A percentile compares a stretch with the other conserved stretches of the same genome.
Conservation (phyloP, 2,113 vertebrate species). For the Sarotherodon lohbergeri region DNA sequence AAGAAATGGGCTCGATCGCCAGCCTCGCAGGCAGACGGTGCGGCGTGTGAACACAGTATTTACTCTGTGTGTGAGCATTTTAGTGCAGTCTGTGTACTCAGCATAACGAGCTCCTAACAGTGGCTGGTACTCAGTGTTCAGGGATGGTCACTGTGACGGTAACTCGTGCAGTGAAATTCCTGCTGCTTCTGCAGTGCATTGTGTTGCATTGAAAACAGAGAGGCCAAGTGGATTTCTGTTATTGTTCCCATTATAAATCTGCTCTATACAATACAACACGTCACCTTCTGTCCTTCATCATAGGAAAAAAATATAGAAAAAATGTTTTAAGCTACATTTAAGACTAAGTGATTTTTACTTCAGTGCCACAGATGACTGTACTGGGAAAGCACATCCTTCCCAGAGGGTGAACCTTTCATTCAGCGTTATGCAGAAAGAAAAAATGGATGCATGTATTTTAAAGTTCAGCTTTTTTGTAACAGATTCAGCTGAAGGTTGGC, state of each 20-base stretch:
- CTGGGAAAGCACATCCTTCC: not conserved
- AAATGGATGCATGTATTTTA: not conserved
- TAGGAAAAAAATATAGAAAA: not conserved
- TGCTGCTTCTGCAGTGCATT: conserved; percentile 1
- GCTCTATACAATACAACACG: rapidly evolving
- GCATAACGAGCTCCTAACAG: not conserved
- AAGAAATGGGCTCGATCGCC: conserved; percentile 98
- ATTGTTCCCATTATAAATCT: not conserved
- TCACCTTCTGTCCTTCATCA: not conserved
- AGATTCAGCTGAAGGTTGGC: conserved; percentile 92
- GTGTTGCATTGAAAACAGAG: not conserved
- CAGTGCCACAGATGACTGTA: not conserved
- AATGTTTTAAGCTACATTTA: not conserved
- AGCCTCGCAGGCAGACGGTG: conserved; percentile 93
- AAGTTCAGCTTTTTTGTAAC: not conserved
- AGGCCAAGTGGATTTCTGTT: not conserved
- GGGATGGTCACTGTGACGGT: not conserved
- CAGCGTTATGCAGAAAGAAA: not conserved
- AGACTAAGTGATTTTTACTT: not conserved
- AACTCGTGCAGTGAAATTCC: not conserved
- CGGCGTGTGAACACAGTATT: not conserved
- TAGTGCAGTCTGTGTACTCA: not conserved
- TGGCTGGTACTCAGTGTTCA: not conserved
- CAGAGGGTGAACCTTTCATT: not conserved
- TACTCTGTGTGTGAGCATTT: not conserved